These are phyloP conservation scores for Ophion costatus DNA, from an alignment of 2,888 invertebrate genomes.

Conservation along the genomic window DNA sequence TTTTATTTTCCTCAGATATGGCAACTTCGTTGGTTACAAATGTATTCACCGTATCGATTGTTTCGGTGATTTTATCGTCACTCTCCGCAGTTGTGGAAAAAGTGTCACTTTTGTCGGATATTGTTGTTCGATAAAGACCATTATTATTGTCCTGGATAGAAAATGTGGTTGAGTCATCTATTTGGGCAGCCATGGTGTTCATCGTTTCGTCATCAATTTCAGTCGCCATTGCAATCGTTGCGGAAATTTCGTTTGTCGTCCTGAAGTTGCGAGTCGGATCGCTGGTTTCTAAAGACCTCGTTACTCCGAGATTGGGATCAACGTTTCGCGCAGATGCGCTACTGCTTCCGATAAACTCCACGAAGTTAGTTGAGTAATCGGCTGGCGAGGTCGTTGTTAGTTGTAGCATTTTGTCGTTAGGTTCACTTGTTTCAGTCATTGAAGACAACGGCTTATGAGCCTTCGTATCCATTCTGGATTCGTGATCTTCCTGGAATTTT, in stretches of 20 bases:
- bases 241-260: background rate
- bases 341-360: slow-evolving; percentile 3
- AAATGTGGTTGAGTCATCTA: background rate
- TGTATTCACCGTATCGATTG: background rate
- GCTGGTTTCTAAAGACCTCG: background rate
- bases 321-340: background rate
- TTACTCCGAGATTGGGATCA: slow-evolving; percentile 5
- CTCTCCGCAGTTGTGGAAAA: slow-evolving; percentile 23
- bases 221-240: background rate
- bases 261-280: background rate
- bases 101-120: background rate
- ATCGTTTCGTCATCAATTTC: background rate
- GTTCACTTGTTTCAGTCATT: background rate
- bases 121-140: background rate
- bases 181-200: background rate
- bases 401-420: background rate
- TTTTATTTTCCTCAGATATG: background rate
- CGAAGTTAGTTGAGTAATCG: slow-evolving; percentile 4
- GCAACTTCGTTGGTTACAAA: background rate
- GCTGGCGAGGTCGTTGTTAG: background rate
- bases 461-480: background rate
- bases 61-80: slow-evolving; percentile 15
- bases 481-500: slow-evolving; percentile 1
- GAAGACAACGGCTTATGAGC: background rate
- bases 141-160: background rate